Evolutionary conservation across 2,797 vertebrate genomes (phyloP).

Genomic region (Nothura maculosa): DNA sequence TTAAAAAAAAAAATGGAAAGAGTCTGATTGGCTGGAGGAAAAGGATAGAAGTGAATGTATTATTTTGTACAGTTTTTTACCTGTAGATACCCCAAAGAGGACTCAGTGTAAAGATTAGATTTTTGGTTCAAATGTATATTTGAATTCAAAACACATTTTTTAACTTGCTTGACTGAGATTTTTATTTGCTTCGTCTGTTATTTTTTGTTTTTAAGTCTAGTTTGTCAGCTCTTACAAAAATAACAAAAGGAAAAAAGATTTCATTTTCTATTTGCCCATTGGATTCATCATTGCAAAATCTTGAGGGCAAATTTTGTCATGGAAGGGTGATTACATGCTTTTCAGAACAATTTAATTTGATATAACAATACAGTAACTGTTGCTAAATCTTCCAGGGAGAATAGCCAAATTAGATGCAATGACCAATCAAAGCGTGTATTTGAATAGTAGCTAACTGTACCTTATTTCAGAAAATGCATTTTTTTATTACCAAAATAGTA

Average conservation of each 20-base stretch:
- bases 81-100: neutral
- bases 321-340: slow-evolving; percentile 59
- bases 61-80: neutral
- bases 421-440: neutral
- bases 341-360: slow-evolving; percentile 69
- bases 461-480: neutral
- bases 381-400: slow-evolving; percentile 55
- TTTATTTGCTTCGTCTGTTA: neutral
- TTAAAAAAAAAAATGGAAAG: neutral
- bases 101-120: neutral
- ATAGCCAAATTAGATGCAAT: neutral
- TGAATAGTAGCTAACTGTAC: neutral
- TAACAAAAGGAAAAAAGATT: neutral
- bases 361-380: slow-evolving; percentile 49
- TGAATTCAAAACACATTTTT: neutral
- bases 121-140: neutral
- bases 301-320: slow-evolving; percentile 63
- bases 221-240: neutral
- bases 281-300: slow-evolving; percentile 44
- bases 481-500: slow-evolving; percentile 11
- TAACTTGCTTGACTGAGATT: neutral
- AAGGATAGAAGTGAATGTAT: neutral
- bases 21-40: neutral
- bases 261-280: slow-evolving; percentile 23
- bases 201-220: neutral